Evolutionary conservation across 2,797 vertebrate genomes (phyloP).

Genomic region (Sebastes oblongus): DNA sequence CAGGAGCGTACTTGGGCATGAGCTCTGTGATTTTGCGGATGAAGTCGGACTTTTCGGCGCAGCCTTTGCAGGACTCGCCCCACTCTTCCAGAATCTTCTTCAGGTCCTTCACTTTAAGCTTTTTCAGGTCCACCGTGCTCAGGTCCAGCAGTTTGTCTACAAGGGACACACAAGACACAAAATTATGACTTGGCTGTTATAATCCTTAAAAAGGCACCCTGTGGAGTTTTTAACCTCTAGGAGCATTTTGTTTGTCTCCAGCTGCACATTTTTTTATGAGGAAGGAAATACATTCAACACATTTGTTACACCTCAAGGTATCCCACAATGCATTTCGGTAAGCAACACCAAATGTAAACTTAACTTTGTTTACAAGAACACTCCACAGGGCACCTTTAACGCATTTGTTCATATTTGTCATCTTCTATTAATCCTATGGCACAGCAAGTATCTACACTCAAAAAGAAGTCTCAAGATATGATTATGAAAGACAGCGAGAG

Average conservation of each 20-base stretch:
- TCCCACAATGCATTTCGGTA: too few relatives aligned
- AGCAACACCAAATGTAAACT: too few relatives aligned
- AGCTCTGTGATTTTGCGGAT: constrained; percentile 96
- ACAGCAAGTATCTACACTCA: not conserved
- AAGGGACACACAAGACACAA: not conserved
- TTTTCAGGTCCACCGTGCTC: constrained; percentile 93
- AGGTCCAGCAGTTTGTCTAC: constrained; percentile 96
- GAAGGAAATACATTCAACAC: too few relatives aligned
- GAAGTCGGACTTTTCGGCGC: constrained; percentile 95
- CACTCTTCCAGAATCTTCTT: constrained; percentile 97
- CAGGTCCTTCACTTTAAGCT: constrained; percentile 94
- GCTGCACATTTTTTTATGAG: too few relatives aligned
- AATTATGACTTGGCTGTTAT: not conserved
- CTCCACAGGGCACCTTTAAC: not conserved
- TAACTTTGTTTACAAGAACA: not conserved
- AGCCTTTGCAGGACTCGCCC: constrained; percentile 96
- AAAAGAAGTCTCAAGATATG: not conserved
- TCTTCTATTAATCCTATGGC: not conserved
- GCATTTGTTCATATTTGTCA: not conserved
- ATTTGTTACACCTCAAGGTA: too few relatives aligned
- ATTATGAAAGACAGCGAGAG: not conserved
- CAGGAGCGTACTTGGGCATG: constrained; percentile 95
- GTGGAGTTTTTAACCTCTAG: too few relatives aligned
- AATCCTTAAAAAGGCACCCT: too few relatives aligned
- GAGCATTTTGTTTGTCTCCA: too few relatives aligned